Percentiles rank a stretch among this genome's conserved stretches.
These are phyloP conservation scores for Trissonchulus latispiculum DNA, from an alignment of 2,888 invertebrate genomes.

Conservation along the genomic window DNA sequence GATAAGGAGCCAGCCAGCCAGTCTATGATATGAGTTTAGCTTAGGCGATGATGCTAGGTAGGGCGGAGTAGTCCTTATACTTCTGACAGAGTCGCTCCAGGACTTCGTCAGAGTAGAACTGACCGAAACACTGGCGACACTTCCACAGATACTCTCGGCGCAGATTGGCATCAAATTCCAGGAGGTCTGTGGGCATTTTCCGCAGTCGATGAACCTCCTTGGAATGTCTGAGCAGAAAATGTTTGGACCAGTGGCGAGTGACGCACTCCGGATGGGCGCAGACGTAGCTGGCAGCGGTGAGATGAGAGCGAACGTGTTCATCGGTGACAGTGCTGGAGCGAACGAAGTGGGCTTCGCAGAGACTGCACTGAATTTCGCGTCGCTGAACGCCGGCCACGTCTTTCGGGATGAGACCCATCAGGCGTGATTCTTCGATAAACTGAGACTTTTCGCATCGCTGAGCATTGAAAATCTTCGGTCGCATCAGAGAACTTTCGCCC, in stretches of 20 bases:
- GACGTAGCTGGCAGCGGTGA: conserved; percentile 15
- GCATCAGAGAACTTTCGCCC: conserved; percentile 18
- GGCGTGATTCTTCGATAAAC: conserved; percentile 27
- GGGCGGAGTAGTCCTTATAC: too few species aligned
- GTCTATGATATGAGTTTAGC: too few species aligned
- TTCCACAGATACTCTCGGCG: neutral
- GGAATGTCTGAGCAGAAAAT: conserved; percentile 20
- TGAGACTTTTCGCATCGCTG: conserved; percentile 26
- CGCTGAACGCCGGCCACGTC: conserved; percentile 24
- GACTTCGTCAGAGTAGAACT: neutral
- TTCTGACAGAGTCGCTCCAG: neutral
- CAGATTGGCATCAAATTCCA: neutral
- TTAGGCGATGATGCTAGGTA: too few species aligned
- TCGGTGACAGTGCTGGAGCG: conserved; percentile 22
- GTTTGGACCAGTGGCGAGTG: conserved; percentile 20
- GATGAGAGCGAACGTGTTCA: conserved; percentile 27
- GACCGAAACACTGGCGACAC: neutral
- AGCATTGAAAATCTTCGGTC: conserved; percentile 26
- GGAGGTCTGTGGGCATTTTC: neutral
- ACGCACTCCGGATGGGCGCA: conserved; percentile 24
- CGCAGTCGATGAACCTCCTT: conserved; percentile 19
- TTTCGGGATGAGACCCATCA: conserved; percentile 23
- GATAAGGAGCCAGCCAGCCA: too few species aligned
- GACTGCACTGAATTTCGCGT: conserved; percentile 22
- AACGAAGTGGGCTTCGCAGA: conserved; percentile 24